A percentile compares a stretch with the other conserved stretches of the same genome.
Evolutionary conservation across 2,113 vertebrate genomes (phyloP).

Genomic region (Rostratula benghalensis): DNA sequence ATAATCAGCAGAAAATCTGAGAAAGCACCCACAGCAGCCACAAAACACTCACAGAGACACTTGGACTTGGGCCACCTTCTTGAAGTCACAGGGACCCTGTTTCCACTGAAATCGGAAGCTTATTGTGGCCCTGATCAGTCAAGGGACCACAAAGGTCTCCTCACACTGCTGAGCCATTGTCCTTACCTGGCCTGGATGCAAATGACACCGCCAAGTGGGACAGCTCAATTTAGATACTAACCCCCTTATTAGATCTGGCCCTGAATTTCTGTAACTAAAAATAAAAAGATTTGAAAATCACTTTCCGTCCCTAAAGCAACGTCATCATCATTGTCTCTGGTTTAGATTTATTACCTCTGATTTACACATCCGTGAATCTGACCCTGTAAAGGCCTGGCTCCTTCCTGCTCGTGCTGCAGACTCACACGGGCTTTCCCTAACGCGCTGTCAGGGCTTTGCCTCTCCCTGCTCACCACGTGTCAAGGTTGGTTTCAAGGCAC

Average conservation of each 20-base stretch:
- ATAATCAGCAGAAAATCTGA: conserved; percentile 69
- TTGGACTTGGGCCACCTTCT: neutral
- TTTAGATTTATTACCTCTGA: neutral
- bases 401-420: neutral
- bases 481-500: neutral
- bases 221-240: neutral
- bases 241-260: neutral
- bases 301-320: neutral
- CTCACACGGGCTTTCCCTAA: neutral
- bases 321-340: neutral
- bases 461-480: neutral
- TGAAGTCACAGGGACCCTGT: neutral
- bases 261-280: neutral
- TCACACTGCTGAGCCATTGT: too few relatives aligned
- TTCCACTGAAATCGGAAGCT: neutral
- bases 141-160: neutral
- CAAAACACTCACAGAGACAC: conserved; percentile 24
- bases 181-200: neutral
- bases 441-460: rapidly evolving
- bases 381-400: rapidly evolving
- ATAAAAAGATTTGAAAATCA: neutral
- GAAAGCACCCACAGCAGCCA: conserved; percentile 44
- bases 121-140: neutral
- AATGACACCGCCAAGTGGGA: rapidly evolving
- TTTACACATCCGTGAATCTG: neutral